Evolutionary conservation across 2,797 vertebrate species (phyloP), one percentile per base, ranked within the genome.

Genomic region (Triplophysa yarkandensis): DNA sequence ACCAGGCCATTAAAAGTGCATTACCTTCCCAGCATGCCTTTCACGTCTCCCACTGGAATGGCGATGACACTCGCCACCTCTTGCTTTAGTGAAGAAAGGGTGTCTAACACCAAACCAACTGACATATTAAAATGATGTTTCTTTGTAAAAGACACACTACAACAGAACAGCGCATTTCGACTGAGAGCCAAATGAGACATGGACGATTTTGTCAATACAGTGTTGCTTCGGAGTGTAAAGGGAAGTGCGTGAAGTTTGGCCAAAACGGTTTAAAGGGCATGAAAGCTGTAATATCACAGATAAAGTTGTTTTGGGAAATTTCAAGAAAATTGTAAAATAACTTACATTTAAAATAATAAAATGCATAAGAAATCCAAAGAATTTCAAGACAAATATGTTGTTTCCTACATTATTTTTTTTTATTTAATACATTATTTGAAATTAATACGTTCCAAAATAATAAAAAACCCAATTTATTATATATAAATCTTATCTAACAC

Each of bases 1-100:
- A 81, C 70, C 80, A 69, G 78, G 73, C 81, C 86, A 90, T 91
- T 91, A 90, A 89, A 89, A 86, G 82, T 80, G 80, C 80, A 90
- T 90, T 85, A 90, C 69, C 80, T 81, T 85, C 82, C 82, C 81
- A 84, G 86, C 74, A 85, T 86, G 83, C 81, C 14, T 17, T 85
- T 89, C 82, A 82, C 74, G 57, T 43, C 58, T 69, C 81, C 73
- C 32, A 52, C 44, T 34, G 75, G 62, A 30, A 71, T 25, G 9
- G 4, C 5, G 17, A 71, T 63, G 43, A 68, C 30, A 67, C 50
- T 27, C 34, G 72, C 63, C n/a, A 43, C 64, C 64, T 60, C 63
- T 27, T 69, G 27, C 58, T 23, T 68, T 25, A 54, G 68, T 46
- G 39, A n/a, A 64, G 10, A 69, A 25, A 43, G 13, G 43, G 27